Evolutionary conservation across 2,888 invertebrate species (phyloP), one percentile per base, ranked within the genome.

Genomic region (Scaptomyza cyrtandrae): DNA sequence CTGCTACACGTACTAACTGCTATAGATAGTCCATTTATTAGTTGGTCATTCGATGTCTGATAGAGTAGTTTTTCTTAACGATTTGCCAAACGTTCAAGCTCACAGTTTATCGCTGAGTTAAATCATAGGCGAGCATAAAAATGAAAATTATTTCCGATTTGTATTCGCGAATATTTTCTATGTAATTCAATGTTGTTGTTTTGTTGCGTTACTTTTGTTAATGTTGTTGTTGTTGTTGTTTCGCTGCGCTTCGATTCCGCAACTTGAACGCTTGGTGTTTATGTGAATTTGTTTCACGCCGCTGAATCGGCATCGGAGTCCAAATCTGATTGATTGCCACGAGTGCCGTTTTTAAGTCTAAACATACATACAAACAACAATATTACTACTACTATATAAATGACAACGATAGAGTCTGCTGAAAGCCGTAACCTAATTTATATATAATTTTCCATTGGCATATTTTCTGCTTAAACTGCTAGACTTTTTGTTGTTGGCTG

Each of bases 371-470:
- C 24, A 24, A 4, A 24, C 24, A 24, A 48, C 13, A 11, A 41
- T 14, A 24, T 10, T 19, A 41, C n/a, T 37, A 43, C 14, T 7
- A n/a, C 37, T 37, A 54, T 41, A 45, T 44, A 29, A 35, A 13
- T 44, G 29, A 64, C 37, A 50, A 44, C 43, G 37, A 29, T 45
- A 37, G 16, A 43, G 29, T 44, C 59, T 53, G 63, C 35, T 64
- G 13, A 48, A 44, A 68, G 66, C 65, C 63, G 50, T 74, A 76
- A 69, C 72, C 75, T 65, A 77, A 82, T 85, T 82, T 77, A 75
- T 69, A 66, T 77, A 13, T 35, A 68, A 75, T 82, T 85, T 78
- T 61, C 78, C 64, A 67, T 45, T 78, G 78, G 14, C 73, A 74
- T 44, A 49, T 65, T 80, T 60, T 59, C 44, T 54, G 49, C 39